phyloP scores from a whole-genome alignment of 2,113 vertebrate species.

The Carlito syrichta region DNA sequence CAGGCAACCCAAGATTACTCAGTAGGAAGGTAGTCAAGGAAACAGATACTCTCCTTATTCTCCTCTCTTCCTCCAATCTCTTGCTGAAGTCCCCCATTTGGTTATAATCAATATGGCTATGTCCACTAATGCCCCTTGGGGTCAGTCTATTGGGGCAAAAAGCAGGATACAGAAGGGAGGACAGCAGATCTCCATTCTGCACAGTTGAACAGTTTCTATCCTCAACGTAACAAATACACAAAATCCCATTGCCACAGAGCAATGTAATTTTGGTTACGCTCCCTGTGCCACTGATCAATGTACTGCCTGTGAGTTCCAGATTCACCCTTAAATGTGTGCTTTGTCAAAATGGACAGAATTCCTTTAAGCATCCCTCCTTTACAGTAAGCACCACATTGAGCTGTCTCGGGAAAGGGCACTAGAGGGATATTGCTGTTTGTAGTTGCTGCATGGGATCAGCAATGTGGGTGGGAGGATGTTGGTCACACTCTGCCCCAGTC shows the following conservation, averaged over 20 bases:
- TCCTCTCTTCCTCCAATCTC: neutral
- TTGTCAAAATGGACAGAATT: neutral
- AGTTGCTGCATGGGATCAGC: neutral
- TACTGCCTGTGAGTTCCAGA: neutral
- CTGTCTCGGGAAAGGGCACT: neutral
- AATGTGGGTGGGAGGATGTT: neutral
- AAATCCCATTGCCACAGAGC: neutral
- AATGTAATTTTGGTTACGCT: neutral
- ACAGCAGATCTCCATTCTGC: neutral
- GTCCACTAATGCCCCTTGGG: neutral
- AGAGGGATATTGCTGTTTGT: neutral
- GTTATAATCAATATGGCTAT: too few relatives aligned
- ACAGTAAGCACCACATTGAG: neutral
- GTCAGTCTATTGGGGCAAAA: neutral
- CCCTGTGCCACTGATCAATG: neutral
- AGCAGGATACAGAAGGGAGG: neutral
- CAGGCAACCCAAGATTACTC: neutral
- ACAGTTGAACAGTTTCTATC: neutral
- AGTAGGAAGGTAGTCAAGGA: neutral
- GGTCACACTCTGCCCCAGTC: neutral
- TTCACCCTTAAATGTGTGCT: neutral
- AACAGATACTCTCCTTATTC: fast-evolving
- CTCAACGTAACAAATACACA: neutral
- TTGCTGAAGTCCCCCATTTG: neutral
- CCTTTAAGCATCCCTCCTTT: neutral